Evolutionary conservation across 2,888 invertebrate genomes (phyloP).

Genomic region (Lasioglossum vierecki): DNA sequence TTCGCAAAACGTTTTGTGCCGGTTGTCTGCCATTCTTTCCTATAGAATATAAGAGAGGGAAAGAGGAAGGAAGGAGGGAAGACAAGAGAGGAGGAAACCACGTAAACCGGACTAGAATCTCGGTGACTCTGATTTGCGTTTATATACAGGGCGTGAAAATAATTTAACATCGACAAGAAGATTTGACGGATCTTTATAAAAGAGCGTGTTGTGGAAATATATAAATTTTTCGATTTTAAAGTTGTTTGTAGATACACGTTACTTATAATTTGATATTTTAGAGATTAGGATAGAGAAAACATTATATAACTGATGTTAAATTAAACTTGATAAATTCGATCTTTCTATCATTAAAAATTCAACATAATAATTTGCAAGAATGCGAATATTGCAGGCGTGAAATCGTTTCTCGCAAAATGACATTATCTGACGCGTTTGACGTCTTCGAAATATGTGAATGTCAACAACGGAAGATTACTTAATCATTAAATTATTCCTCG

Average conservation of each 20-base stretch:
- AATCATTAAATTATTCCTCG: background rate
- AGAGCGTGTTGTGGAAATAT: background rate
- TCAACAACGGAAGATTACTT: background rate
- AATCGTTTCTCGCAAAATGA: background rate
- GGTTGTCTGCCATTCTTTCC: conserved; percentile 19
- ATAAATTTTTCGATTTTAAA: background rate
- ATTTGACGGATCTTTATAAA: background rate
- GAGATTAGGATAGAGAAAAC: too few species aligned
- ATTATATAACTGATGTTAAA: background rate
- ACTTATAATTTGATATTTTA: background rate
- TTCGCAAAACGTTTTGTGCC: conserved; percentile 39
- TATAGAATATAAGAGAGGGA: conserved; percentile 16
- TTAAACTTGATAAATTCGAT: too few species aligned
- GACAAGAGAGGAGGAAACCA: conserved; percentile 36
- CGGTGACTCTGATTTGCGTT: conserved; percentile 17
- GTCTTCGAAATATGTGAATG: background rate
- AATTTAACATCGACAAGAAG: background rate
- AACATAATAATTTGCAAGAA: background rate
- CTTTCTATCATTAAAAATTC: too few species aligned
- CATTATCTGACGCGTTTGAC: background rate
- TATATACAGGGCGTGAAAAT: conserved; percentile 25
- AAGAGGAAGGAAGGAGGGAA: conserved; percentile 34
- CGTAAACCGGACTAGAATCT: conserved; percentile 21
- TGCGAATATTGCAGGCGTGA: background rate
- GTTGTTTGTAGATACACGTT: background rate